Base-by-base conservation (phyloP, 2,113 vertebrate genomes). In the Dipodomys stephensi region DNA sequence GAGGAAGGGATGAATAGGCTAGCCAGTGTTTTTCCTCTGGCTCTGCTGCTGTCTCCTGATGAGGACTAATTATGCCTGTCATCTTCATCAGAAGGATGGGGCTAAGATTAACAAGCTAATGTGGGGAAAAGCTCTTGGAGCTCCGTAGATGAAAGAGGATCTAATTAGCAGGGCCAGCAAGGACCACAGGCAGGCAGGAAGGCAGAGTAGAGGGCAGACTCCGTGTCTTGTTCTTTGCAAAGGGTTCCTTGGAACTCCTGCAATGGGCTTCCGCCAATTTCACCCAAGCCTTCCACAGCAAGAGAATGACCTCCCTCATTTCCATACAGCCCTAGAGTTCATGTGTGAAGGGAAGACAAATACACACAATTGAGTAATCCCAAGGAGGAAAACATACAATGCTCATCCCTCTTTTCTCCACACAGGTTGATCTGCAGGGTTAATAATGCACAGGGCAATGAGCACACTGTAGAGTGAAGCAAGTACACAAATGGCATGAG, bases 31-130 rank as follows among this genome's bases (percentile, higher is more conserved):
- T 94, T 91, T 73, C 95, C 95, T 81, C 71, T 64, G 84, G 77
- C 53, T 83, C 92, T 87, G 77, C 92, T 0, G 1, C 64, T 72
- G 83, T 82, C 95, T 96, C 90, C 92, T 77, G 91, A 77, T 82
- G 78, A 94, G 95, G 83, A 90, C 88, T 96, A 94, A 96, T 97
- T 96, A 96, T 71, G 93, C 93, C 91, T 96, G 91, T 88, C 94
- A 93, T 95, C 89, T 27, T 86, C 91, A 92, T 95, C 92, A 91
- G 93, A 96, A 57, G 89, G 96, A 93, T 60, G 65, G 87, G 82
- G 88, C 76, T 81, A 77, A 90, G 94, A 96, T 96, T 95, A 97
- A 95, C 88, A 97, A 83, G 77, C 89, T 90, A 91, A 82, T 78
- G 90, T 94, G 90, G 88, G 92, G 92, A 80, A 93, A 95, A 88